phyloP scores from a whole-genome alignment of 2,888 invertebrate genomes.

The Caenorhabditis afra region DNA sequence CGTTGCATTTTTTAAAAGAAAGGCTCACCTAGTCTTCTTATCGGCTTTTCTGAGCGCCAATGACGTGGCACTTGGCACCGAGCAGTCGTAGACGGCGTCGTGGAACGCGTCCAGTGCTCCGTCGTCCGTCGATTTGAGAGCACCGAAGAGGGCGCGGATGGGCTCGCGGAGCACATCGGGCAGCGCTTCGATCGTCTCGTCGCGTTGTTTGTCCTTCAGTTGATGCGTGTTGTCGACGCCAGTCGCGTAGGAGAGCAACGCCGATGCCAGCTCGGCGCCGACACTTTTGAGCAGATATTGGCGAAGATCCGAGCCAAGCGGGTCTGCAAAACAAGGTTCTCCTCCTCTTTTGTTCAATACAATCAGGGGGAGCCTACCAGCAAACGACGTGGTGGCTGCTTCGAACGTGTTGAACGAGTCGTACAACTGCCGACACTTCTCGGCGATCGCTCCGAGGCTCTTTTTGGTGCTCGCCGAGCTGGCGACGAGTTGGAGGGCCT shows the following conservation, averaged over 20 bases:
- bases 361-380: constrained; percentile 48
- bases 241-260: constrained; percentile 60
- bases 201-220: constrained; percentile 66
- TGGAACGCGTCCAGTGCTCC: constrained; percentile 44
- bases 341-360: too few relatives aligned
- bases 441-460: constrained; percentile 61
- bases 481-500: constrained; percentile 51
- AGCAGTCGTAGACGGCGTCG: constrained; percentile 47
- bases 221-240: constrained; percentile 58
- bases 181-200: constrained; percentile 57
- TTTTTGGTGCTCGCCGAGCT: constrained; percentile 61
- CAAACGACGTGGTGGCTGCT: constrained; percentile 55
- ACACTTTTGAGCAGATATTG: constrained; percentile 64
- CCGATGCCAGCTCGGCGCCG: constrained; percentile 63
- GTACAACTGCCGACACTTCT: constrained; percentile 62
- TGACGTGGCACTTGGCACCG: constrained; percentile 46
- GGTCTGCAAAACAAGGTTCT: too few relatives aligned
- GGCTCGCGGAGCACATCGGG: constrained; percentile 52
- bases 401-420: constrained; percentile 72
- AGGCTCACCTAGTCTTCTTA: constrained; percentile 71
- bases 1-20: constrained; percentile 22
- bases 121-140: constrained; percentile 38
- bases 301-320: constrained; percentile 65
- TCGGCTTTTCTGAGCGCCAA: constrained; percentile 63
- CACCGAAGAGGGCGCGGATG: constrained; percentile 43